These are phyloP conservation scores for Ageneiosus marmoratus DNA, from an alignment of 2,113 vertebrate genomes.

Conservation along the genomic window DNA sequence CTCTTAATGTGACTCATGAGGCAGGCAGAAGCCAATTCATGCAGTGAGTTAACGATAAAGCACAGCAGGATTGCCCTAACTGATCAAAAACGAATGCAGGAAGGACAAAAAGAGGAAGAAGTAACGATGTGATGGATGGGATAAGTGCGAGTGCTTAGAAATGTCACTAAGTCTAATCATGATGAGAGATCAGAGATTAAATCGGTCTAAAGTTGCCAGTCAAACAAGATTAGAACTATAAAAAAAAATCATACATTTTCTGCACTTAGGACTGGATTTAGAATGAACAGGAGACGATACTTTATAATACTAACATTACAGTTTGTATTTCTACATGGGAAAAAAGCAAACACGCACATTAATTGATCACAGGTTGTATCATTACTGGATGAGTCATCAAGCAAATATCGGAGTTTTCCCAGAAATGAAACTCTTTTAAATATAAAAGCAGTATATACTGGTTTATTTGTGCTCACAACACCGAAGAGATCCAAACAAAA, in stretches of 20 bases:
- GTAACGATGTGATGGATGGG: neutral
- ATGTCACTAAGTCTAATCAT: neutral
- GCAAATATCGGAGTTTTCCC: neutral
- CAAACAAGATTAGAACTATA: neutral
- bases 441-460: neutral
- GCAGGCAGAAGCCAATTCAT: neutral
- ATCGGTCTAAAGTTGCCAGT: neutral
- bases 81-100: neutral
- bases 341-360: neutral
- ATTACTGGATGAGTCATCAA: neutral
- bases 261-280: neutral
- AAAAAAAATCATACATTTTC: neutral
- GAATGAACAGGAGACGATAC: neutral
- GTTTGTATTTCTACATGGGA: neutral
- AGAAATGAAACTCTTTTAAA: neutral
- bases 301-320: neutral
- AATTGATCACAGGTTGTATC: neutral
- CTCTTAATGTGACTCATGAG: neutral
- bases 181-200: neutral
- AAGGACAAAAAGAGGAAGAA: neutral
- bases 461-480: neutral
- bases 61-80: neutral
- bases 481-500: neutral
- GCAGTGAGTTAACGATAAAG: neutral
- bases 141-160: neutral